Evolutionary conservation across 1,140 invertebrate genomes (phyloP).

Genomic region (Grapholita molesta): DNA sequence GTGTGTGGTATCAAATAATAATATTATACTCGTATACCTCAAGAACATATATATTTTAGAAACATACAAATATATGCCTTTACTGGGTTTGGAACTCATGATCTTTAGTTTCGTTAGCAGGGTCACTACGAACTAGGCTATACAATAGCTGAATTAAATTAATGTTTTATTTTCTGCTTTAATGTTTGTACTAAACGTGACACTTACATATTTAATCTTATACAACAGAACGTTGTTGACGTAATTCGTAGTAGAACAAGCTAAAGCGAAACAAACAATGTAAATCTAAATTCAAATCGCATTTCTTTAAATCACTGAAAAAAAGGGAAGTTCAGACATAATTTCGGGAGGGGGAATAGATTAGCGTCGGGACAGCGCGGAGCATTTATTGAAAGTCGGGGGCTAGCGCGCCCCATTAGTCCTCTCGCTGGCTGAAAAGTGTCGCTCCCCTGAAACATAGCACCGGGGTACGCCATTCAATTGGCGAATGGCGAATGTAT

Average conservation of each 20-base stretch:
- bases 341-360: conserved; percentile 21
- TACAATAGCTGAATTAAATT: too few species aligned
- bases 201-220: neutral
- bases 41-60: too few species aligned
- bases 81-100: too few species aligned
- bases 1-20: too few species aligned
- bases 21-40: too few species aligned
- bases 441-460: conserved; percentile 71
- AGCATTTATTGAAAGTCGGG: conserved; percentile 71
- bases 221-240: neutral
- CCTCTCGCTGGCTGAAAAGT: conserved; percentile 61
- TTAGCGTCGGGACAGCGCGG: conserved; percentile 33
- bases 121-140: too few species aligned
- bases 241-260: neutral
- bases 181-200: neutral
- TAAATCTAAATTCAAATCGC: conserved; percentile 17
- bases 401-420: conserved; percentile 69
- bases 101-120: too few species aligned
- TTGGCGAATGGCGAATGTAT: conserved; percentile 72
- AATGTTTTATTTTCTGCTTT: neutral
- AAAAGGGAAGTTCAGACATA: conserved; percentile 15
- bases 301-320: conserved; percentile 14
- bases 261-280: conserved; percentile 13
- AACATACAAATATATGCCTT: too few species aligned
- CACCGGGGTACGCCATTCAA: conserved; percentile 65